Percentiles rank a stretch among this genome's conserved stretches.
phyloP scores from a whole-genome alignment of 2,113 vertebrate genomes.

The Hippocampus zosterae region DNA sequence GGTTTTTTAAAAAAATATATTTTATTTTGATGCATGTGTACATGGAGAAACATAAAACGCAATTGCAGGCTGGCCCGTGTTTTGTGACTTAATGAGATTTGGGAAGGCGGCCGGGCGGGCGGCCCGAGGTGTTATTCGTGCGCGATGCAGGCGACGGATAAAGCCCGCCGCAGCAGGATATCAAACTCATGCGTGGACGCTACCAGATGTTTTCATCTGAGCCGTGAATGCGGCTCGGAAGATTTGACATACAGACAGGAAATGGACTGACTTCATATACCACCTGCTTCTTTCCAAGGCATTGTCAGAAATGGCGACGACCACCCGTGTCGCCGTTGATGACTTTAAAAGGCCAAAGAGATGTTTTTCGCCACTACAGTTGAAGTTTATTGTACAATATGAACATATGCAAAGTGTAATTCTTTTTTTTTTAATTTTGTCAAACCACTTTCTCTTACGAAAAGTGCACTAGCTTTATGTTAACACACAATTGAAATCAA shows the following conservation, averaged over 20 bases:
- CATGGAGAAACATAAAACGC: slow-evolving; percentile 55
- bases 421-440: neutral
- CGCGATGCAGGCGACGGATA: slow-evolving; percentile 53
- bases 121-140: slow-evolving; percentile 60
- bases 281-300: neutral
- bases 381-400: neutral
- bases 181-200: slow-evolving; percentile 34
- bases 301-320: neutral
- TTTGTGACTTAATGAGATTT: slow-evolving; percentile 66
- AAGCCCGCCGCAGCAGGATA: slow-evolving; percentile 31
- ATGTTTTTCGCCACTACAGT: neutral
- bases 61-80: slow-evolving; percentile 50
- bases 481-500: neutral
- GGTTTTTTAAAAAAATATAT: neutral
- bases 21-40: slow-evolving; percentile 1
- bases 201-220: slow-evolving; percentile 12
- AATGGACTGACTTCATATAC: slow-evolving; percentile 1
- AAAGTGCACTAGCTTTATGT: neutral
- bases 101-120: slow-evolving; percentile 24
- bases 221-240: neutral
- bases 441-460: neutral
- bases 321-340: neutral
- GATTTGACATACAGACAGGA: slow-evolving; percentile 2
- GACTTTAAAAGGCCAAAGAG: neutral
- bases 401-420: too few relatives aligned